Evolutionary conservation across 2,888 invertebrate genomes (phyloP), one percentile per base, ranked within the genome.

Genomic region (Chesias legatella): DNA sequence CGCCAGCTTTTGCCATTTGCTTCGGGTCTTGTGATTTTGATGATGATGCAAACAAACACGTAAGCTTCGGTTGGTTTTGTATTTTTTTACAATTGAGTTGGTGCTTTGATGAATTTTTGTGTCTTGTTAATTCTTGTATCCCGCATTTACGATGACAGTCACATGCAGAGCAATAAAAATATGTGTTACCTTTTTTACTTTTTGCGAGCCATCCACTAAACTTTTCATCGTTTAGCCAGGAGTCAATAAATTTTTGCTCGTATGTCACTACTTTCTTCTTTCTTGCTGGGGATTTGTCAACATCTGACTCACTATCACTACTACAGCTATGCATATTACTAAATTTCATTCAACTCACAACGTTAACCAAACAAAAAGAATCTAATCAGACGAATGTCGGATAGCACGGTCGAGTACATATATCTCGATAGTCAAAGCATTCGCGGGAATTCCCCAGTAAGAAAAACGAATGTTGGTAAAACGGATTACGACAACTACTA

Each of bases 91-190:
- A 32, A 37, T 29, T 30, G 37, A 43, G 20, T 35, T 32, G 21
- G 31, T 43, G 43, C 37, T 43, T 43, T 13, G 29, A 29, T 23
- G 43, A 37, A 26, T 42, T 42, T 33, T 33, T 37, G 20, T 43
- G 43, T n/a, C 31, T 25, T 27, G 9, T 32, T 33, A 37, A 26
- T 34, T 43, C 43, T 43, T 29, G 17, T 29, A 17, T n/a, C 29
- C 29, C 11, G 17, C 29, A 13, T 33, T 33, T 26, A 36, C 41
- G 17, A 45, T 36, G 17, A 32, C 32, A 32, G 21, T 40, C 36
- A 8, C 28, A 17, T 35, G 35, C 35, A 40, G 39, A 44, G 33
- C 44, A 40, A 32, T 35, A 45, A 33, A 40, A 39, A 28, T 40
- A 45, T 28, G 32, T 31, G 28, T 36, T 36, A 24, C 44, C 44